Percentiles rank a stretch among this genome's conserved stretches.
Conservation (phyloP, 2,888 invertebrate genomes). For the Pardosa pseudoannulata region DNA sequence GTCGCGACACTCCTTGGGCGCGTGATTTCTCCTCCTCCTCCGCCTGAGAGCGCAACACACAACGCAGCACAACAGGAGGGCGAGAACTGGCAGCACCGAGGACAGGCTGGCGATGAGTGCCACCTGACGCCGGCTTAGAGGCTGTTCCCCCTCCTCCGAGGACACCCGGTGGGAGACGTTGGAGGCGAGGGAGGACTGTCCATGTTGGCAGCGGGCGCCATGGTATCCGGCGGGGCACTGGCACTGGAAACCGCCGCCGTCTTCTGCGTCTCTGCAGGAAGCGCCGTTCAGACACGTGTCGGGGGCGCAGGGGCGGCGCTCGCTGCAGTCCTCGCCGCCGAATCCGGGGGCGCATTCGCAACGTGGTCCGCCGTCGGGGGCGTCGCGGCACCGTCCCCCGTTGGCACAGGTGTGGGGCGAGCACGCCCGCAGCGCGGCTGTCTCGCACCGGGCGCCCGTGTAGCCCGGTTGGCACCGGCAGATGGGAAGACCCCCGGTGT, state of each 20-base stretch:
- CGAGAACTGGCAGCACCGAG: not conserved
- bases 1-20: slow-evolving; percentile 33
- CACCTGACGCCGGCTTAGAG: slow-evolving; percentile 4
- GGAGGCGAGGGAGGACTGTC: slow-evolving; percentile 18
- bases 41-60: slow-evolving; percentile 14
- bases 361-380: slow-evolving; percentile 77
- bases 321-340: slow-evolving; percentile 82
- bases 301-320: slow-evolving; percentile 77
- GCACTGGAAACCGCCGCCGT: slow-evolving; percentile 88
- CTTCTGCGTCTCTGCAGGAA: slow-evolving; percentile 85
- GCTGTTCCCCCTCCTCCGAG: slow-evolving; percentile 15
- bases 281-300: slow-evolving; percentile 83
- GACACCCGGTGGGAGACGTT: slow-evolving; percentile 66
- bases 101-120: slow-evolving; percentile 34
- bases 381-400: slow-evolving; percentile 77
- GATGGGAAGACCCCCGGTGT: slow-evolving; percentile 82
- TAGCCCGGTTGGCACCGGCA: slow-evolving; percentile 85
- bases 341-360: slow-evolving; percentile 79
- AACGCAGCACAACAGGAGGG: slow-evolving; percentile 28
- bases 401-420: slow-evolving; percentile 77
- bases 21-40: not conserved
- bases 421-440: slow-evolving; percentile 82
- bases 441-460: slow-evolving; percentile 78
- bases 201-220: slow-evolving; percentile 79
- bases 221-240: slow-evolving; percentile 92